Conservation (phyloP, 2,113 vertebrate species). For the Apodemus sylvaticus region DNA sequence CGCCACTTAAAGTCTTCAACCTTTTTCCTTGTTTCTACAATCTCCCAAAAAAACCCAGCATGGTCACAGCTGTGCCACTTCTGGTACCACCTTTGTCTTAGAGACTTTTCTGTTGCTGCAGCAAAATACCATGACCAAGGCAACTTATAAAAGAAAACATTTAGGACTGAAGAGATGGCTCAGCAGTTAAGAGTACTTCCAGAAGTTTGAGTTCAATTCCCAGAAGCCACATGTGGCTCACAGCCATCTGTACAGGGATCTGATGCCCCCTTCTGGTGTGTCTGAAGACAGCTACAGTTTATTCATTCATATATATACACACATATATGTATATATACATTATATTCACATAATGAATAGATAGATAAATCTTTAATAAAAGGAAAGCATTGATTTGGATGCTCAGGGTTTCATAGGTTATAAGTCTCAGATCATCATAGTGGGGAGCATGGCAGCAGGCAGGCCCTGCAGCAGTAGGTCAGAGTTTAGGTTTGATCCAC, state of each 20-base stretch:
- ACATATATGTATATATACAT: too few relatives aligned
- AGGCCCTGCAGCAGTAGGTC: background rate
- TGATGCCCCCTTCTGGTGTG: too few relatives aligned
- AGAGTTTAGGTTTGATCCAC: background rate
- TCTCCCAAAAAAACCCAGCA: background rate
- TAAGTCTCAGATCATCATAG: background rate
- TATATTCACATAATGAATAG: too few relatives aligned
- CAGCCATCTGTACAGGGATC: too few relatives aligned
- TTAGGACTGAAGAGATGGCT: background rate
- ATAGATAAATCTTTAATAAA: too few relatives aligned
- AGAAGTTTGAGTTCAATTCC: too few relatives aligned
- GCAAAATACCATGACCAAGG: background rate
- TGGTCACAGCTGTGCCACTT: background rate
- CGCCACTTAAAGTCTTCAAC: too few relatives aligned
- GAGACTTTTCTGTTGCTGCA: background rate
- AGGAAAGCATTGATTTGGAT: too few relatives aligned
- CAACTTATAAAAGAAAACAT: background rate
- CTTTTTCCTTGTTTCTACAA: background rate
- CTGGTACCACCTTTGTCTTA: background rate
- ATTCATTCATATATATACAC: too few relatives aligned
- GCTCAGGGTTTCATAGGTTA: background rate
- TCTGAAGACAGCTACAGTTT: too few relatives aligned
- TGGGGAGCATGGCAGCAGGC: background rate
- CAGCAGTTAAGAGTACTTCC: too few relatives aligned
- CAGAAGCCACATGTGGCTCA: too few relatives aligned